Conservation (phyloP, 2,797 vertebrate genomes). For the Cetoscarus ocellatus region DNA sequence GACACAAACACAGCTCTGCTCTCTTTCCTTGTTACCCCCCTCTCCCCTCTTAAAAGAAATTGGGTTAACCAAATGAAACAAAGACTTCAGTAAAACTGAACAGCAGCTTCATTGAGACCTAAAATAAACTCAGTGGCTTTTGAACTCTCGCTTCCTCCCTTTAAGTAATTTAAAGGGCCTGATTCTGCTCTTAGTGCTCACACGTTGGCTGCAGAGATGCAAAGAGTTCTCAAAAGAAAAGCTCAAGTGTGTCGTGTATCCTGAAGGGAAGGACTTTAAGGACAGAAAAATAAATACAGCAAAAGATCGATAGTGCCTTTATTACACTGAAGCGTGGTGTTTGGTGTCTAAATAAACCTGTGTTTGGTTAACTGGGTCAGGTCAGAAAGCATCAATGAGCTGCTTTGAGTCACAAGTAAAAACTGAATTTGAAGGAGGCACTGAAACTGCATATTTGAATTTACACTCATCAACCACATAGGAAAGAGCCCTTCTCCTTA, state of each 20-base stretch:
- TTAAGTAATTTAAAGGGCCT: slow-evolving; percentile 59
- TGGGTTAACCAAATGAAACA: slow-evolving; percentile 11
- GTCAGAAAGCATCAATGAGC: slow-evolving; percentile 52
- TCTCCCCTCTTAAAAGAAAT: slow-evolving; percentile 25
- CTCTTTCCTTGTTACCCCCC: slow-evolving; percentile 26
- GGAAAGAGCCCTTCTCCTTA: slow-evolving; percentile 34
- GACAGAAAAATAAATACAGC: slow-evolving; percentile 39
- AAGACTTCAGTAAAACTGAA: slow-evolving; percentile 33
- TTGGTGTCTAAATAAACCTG: slow-evolving; percentile 71
- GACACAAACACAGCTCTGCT: slow-evolving; percentile 31
- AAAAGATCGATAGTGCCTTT: slow-evolving; percentile 24
- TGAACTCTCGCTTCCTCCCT: slow-evolving; percentile 55
- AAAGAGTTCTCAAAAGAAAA: slow-evolving; percentile 13
- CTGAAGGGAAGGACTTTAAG: slow-evolving; percentile 38
- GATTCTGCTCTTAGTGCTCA: slow-evolving; percentile 42
- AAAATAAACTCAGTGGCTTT: slow-evolving; percentile 65
- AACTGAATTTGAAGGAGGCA: slow-evolving; percentile 30
- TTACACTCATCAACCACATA: slow-evolving; percentile 8
- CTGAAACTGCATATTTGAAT: slow-evolving; percentile 21
- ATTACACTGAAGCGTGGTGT: slow-evolving; percentile 40
- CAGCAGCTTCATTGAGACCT: slow-evolving; percentile 61
- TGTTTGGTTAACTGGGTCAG: slow-evolving; percentile 76
- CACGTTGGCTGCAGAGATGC: slow-evolving; percentile 14
- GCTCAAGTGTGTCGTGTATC: slow-evolving; percentile 39
- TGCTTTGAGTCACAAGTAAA: slow-evolving; percentile 52